Evolutionary conservation across 2,888 invertebrate genomes (phyloP), one percentile per base, ranked within the genome.

Genomic region (Mythimna loreyi): DNA sequence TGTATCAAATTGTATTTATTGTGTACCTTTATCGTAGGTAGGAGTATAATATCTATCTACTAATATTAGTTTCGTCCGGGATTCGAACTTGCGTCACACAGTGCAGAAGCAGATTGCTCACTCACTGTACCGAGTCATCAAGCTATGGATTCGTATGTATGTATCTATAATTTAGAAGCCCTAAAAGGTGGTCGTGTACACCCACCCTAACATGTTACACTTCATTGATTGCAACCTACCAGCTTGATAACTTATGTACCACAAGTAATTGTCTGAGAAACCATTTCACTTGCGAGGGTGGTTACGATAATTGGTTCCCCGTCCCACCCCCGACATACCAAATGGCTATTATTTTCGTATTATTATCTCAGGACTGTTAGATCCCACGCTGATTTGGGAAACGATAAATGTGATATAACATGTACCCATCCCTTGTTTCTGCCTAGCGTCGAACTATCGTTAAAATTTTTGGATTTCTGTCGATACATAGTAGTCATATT

Each of bases 351-450:
- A 63, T 47, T 68, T 56, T 63, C 56, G n/a, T 59, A 80, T 80
- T 78, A 65, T 45, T 7, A 33, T 57, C 55, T 33, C 33, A 47
- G 62, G 28, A 11, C 60, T 53, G 52, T 28, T 47, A 0, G 43
- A 75, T 76, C 80, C 80, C 75, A 76, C 80, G 69, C 68, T 76
- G 69, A 67, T 76, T 75, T 75, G 33, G 45, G 53, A 19, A 47
- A 58, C 43, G 53, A 75, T 75, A 75, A 52, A 75, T 28, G 21
- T 60, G 7, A 30, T 58, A 16, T 66, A 28, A 49, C 55, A 55
- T 69, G 30, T 30, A n/a, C n/a, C n/a, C n/a, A 7, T n/a, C 0
- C 9, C 8, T 47, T 25, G 16, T 45, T 13, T 25, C 5, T 36
- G 7, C 8, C n/a, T 8, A 0, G 2, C 13, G 8, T 45, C n/a